Evolutionary conservation across 2,797 vertebrate species (phyloP).

Genomic region (Hylomyscus alleni): DNA sequence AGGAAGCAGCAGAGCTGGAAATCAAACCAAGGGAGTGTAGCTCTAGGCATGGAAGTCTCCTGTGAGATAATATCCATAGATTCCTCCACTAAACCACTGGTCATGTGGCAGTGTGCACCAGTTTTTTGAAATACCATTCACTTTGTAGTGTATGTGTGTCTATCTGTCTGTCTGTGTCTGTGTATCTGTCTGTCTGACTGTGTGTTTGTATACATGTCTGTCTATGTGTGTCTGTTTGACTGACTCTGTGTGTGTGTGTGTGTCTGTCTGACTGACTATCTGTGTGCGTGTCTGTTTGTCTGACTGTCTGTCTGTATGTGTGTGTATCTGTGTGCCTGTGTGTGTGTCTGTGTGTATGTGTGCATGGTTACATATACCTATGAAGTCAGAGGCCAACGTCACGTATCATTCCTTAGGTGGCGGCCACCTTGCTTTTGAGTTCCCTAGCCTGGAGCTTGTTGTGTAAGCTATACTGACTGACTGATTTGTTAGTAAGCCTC

Average conservation of each 20-base stretch:
- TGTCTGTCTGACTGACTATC: too few species aligned
- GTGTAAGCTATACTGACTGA: neutral
- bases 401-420: neutral
- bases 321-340: too few species aligned
- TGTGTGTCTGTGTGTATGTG: too few species aligned
- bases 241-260: too few species aligned
- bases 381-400: neutral
- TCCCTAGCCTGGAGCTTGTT: neutral
- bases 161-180: too few species aligned
- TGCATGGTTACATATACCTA: neutral
- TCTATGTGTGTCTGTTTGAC: too few species aligned
- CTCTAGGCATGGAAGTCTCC: neutral
- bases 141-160: neutral
- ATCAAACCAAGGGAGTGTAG: neutral
- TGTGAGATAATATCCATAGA: neutral
- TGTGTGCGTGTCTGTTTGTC: neutral
- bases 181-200: too few species aligned
- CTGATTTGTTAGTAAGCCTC: neutral
- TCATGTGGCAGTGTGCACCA: neutral
- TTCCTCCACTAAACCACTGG: neutral
- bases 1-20: neutral
- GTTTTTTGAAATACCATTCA: neutral
- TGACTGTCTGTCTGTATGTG: too few species aligned
- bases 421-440: neutral
- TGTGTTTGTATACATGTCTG: too few species aligned